phyloP scores from a whole-genome alignment of 2,797 vertebrate species.

The Propithecus perrieri region DNA sequence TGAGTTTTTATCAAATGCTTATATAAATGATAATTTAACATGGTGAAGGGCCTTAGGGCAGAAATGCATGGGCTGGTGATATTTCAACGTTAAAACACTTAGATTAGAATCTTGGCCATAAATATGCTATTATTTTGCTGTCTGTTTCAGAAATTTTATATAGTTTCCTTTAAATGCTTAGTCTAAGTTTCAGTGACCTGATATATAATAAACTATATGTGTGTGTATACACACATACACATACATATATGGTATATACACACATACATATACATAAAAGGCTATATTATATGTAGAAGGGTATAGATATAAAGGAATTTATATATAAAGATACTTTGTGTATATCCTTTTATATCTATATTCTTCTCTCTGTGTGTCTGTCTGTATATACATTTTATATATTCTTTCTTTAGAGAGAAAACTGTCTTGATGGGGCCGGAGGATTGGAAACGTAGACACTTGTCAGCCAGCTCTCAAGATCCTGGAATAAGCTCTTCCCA shows the following conservation, averaged over 20 bases:
- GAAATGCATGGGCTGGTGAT: neutral
- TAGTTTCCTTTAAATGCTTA: constrained; percentile 40
- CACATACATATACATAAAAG: neutral
- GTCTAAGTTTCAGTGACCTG: neutral
- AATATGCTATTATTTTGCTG: neutral
- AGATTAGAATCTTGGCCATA: neutral
- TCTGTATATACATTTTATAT: neutral
- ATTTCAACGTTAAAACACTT: constrained; percentile 2
- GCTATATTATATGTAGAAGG: neutral
- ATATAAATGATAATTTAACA: neutral
- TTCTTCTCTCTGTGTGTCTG: neutral
- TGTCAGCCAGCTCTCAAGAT: neutral
- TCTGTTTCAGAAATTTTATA: neutral
- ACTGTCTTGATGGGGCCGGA: neutral
- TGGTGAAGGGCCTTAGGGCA: neutral
- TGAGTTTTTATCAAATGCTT: neutral
- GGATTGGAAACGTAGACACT: neutral
- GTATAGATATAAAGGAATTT: neutral
- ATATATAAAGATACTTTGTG: neutral
- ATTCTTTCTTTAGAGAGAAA: neutral
- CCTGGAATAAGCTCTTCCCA: neutral
- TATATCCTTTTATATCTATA: neutral
- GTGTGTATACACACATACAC: neutral
- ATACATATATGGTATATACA: neutral
- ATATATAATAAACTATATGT: neutral